Conservation (phyloP, 2,888 invertebrate genomes). For the Chouioia cunea region DNA sequence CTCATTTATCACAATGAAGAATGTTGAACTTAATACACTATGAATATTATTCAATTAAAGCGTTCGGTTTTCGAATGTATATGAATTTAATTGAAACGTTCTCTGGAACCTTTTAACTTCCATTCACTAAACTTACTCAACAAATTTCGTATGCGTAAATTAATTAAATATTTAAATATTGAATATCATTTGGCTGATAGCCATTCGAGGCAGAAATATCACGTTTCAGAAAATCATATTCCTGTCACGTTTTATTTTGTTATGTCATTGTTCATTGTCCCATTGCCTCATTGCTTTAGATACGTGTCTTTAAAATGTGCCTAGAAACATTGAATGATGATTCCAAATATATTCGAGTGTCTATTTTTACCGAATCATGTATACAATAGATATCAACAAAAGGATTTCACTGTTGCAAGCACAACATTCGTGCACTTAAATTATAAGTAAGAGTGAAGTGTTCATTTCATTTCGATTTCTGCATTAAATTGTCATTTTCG, state of each 20-base stretch:
- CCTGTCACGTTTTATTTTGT: background rate
- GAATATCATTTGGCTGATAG: too few relatives aligned
- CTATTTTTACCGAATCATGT: conserved; percentile 24
- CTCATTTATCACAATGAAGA: conserved; percentile 20
- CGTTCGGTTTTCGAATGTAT: too few relatives aligned
- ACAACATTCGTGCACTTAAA: conserved; percentile 34
- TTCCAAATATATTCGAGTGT: conserved; percentile 10
- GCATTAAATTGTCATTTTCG: background rate
- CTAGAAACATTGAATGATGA: too few relatives aligned
- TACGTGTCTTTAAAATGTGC: too few relatives aligned
- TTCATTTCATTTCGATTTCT: background rate
- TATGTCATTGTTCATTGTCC: too few relatives aligned
- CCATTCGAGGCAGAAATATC: conserved; percentile 37
- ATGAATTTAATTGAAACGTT: too few relatives aligned
- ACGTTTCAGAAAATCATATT: conserved; percentile 5
- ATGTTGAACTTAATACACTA: background rate
- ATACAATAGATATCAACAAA: conserved; percentile 28
- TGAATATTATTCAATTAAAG: too few relatives aligned
- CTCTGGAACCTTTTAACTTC: too few relatives aligned
- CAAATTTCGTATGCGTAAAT: too few relatives aligned
- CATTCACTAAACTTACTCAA: too few relatives aligned
- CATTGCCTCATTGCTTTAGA: too few relatives aligned
- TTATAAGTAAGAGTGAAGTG: background rate
- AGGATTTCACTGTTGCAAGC: conserved; percentile 31
- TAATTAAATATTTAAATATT: too few relatives aligned